Base-by-base conservation (phyloP, 2,113 vertebrate species). In the Promerops cafer region DNA sequence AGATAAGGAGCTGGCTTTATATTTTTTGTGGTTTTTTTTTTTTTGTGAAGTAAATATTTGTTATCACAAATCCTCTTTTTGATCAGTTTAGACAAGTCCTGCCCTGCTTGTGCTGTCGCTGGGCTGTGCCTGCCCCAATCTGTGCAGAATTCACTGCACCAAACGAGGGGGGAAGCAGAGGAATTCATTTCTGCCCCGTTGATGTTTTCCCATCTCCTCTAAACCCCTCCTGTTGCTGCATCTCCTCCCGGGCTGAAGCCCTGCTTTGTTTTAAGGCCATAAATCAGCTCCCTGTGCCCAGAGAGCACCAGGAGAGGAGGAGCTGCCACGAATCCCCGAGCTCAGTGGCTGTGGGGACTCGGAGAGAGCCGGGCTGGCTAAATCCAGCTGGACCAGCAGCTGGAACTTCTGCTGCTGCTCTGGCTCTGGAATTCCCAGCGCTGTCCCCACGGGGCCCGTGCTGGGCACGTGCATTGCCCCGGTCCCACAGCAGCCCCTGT, bases 241-340 rank as follows among this genome's bases (percentile, higher is more conserved):
- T 18, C 17, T 15, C 74, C 42, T 53, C 42, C 0, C 0, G 2
- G 54, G 40, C 60, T 6, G 56, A 13, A 35, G 6, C 65, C 2
- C 18, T 21, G 69, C 12, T 66, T 50, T 47, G 31, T 4, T 64
- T 35, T 13, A 5, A 19, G 60, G 35, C 83, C 89, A 14, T 3
- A 6, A 35, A 33, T 21, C 40, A 57, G 37, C 50, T 45, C 11
- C 70, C 56, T 4, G 9, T 1, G 3, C 15, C 10, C 35, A 40
- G 37, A 35, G 81, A 61, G 63, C 63, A 20, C 19, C 50, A 27
- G 72, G 72, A 87, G 30, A 71, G 94, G 52, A 78, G 90, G 35
- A 60, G 49, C 86, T 74, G 72, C 49, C 64, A 2, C 50, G 3
- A 4, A 15, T 7, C 24, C 19, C 84, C 1, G 0, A 6, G 39